These are phyloP conservation scores for Tapirus indicus DNA, from an alignment of 2,797 vertebrate genomes.

Conservation along the genomic window DNA sequence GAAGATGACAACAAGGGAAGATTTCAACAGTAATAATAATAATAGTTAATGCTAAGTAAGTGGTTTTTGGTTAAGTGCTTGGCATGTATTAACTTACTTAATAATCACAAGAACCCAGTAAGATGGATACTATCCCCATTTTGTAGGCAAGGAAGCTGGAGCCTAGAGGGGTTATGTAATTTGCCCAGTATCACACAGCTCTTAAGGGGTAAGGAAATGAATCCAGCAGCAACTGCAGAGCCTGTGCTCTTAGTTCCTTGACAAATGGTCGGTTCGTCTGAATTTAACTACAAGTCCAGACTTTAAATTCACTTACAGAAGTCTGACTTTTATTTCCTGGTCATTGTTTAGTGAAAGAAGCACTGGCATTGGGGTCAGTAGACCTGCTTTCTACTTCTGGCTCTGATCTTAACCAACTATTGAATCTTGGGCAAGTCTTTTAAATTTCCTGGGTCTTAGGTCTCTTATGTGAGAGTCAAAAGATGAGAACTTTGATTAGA, in stretches of 20 bases:
- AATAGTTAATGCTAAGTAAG: neutral
- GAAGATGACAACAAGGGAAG: neutral
- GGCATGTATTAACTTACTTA: neutral
- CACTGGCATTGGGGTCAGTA: neutral
- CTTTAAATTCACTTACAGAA: constrained; percentile 19
- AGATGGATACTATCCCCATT: neutral
- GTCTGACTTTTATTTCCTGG: neutral
- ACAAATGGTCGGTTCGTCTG: neutral
- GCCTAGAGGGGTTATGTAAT: neutral
- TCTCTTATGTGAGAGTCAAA: neutral
- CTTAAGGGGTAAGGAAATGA: neutral
- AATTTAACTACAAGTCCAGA: neutral
- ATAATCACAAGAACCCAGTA: neutral
- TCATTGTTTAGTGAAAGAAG: neutral
- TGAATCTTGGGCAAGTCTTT: neutral
- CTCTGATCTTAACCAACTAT: neutral
- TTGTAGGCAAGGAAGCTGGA: neutral
- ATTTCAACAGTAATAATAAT: neutral
- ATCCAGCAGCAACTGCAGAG: neutral
- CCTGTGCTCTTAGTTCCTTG: neutral
- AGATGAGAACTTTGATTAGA: neutral
- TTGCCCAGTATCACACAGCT: neutral
- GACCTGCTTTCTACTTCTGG: neutral
- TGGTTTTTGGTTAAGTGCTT: neutral
- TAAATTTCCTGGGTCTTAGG: neutral